Evolutionary conservation across 1,140 invertebrate species (phyloP).

Genomic region (Dufourea novaeangliae): DNA sequence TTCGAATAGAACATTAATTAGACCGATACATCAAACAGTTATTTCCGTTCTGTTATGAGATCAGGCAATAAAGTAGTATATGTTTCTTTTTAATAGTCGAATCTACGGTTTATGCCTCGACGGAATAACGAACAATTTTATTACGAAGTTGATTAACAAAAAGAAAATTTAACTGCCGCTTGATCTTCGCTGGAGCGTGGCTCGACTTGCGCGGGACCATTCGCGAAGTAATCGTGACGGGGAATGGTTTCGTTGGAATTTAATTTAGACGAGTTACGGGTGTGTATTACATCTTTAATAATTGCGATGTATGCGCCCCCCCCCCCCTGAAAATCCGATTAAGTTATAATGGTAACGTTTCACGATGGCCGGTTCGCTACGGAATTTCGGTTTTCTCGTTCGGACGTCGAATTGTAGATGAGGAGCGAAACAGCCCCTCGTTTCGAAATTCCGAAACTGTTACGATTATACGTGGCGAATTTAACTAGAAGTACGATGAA

Average conservation of each 20-base stretch:
- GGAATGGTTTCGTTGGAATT: constrained; percentile 28
- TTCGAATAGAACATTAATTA: constrained; percentile 12
- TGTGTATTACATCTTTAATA: constrained; percentile 38
- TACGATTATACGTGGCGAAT: constrained; percentile 9
- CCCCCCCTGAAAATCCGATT: constrained; percentile 33
- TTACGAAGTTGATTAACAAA: background rate
- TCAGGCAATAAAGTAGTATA: background rate
- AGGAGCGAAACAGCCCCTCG: background rate
- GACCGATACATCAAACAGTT: background rate
- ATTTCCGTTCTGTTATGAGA: background rate
- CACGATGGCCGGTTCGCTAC: constrained; percentile 2
- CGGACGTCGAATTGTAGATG: background rate
- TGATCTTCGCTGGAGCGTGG: background rate
- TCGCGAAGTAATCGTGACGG: background rate
- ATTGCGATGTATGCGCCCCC: constrained; percentile 1
- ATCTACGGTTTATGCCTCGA: background rate
- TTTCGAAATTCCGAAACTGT: background rate
- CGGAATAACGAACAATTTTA: background rate
- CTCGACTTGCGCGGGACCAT: background rate
- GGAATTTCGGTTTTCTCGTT: constrained; percentile 26
- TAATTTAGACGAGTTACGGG: constrained; percentile 33
- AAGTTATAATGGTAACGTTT: constrained; percentile 18
- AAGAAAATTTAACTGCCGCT: background rate
- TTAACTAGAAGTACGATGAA: constrained; percentile 20
- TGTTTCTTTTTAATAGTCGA: background rate